Base-by-base conservation (phyloP, 2,888 invertebrate species). In the Thecophora atra region DNA sequence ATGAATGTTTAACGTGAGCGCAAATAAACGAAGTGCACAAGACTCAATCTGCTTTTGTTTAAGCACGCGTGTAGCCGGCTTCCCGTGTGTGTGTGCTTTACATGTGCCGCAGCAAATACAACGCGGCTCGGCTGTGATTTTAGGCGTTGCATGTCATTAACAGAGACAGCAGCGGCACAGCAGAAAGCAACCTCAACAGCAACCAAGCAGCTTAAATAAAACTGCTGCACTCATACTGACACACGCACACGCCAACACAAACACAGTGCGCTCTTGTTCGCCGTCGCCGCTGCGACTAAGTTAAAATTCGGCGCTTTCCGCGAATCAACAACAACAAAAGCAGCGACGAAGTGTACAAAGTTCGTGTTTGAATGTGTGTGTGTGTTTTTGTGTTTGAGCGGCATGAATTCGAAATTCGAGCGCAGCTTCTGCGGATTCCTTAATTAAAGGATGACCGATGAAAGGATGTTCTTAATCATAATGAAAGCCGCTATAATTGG, bases 71-170 rank as follows among this genome's bases (percentile, higher is more conserved):
- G n/a, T 47, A 13, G 15, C 5, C 17, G 47, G 11, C 15, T n/a
- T 15, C 5, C 15, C 47, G 13, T 47, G 47, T 47, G 13, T 47
- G 47, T 47, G 47, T 47, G 44, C 17, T 15, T 47, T 47, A 15
- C 17, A n/a, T 47, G 47, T 11, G 47, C 8, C 11, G 17, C 15
- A 17, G 47, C 47, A 47, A 47, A 47, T 5, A 47, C 47, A 47
- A 47, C 47, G 47, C n/a, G 6, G n/a, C 47, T 24, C 24, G 19
- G 54, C 15, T 63, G 24, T 63, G 37, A 63, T 37, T 63, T 63
- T 63, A 63, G 42, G 37, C 63, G n/a, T 28, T 63, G 42, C 63
- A 63, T 63, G 63, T 42, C 42, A 63, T 63, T 63, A 63, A 63
- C 63, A 63, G 24, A 42, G 21, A 63, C 60, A 60, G 28, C 47